phyloP scores from a whole-genome alignment of 2,797 vertebrate species.

The Chiloscyllium punctatum region DNA sequence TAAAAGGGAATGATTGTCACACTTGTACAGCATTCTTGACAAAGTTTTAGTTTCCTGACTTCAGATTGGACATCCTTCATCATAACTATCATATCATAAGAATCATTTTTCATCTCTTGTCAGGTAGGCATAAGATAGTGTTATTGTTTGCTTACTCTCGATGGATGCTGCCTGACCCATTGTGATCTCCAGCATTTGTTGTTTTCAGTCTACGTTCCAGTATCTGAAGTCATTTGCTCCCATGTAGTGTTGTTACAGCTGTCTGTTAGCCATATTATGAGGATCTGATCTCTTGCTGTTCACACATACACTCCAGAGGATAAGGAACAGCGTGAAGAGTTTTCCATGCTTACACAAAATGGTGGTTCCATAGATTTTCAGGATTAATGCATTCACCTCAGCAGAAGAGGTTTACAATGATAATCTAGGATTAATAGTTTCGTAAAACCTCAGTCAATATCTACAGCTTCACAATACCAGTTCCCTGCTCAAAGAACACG shows the following conservation, averaged over 20 bases:
- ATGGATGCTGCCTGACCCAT: no score
- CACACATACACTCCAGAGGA: neutral
- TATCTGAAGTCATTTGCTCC: no score
- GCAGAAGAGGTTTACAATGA: neutral
- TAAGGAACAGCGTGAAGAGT: neutral
- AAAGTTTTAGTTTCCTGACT: neutral
- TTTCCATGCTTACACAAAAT: neutral
- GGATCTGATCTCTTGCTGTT: neutral
- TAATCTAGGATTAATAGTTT: neutral
- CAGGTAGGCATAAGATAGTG: neutral
- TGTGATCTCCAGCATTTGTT: no score
- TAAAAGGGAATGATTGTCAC: neutral
- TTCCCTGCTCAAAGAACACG: no score
- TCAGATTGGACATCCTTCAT: neutral
- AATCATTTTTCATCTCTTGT: neutral
- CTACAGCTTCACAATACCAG: no score
- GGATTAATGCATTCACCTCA: neutral
- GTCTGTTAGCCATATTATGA: neutral
- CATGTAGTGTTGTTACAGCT: neutral
- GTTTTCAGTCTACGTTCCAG: no score
- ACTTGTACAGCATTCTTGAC: neutral
- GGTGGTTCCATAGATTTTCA: neutral
- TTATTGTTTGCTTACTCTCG: no score
- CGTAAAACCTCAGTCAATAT: no score
- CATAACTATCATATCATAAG: neutral